Base-by-base conservation (phyloP, 2,888 invertebrate species). In the Aleiodes alternator region DNA sequence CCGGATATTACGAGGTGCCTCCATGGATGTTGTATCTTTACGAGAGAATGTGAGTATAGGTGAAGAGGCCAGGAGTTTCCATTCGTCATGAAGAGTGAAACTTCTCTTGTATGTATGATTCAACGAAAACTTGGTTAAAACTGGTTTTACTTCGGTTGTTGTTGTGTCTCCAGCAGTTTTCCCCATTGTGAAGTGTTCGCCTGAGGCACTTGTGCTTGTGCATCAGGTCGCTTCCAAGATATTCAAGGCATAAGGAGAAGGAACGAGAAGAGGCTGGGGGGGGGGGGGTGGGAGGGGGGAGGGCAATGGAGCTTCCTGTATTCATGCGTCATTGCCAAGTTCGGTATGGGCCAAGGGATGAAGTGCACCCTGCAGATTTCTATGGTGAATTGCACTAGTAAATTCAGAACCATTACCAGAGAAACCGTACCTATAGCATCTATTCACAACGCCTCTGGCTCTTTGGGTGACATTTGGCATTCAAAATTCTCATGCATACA, bases 281-380 rank as follows among this genome's bases (percentile, higher is more conserved):
- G 23, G 23, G 23, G 2, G 23, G 23, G 23, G 23, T 1, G 23
- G 2, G 23, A 2, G 23, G 23, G 23, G 2, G 56, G 23, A 5
- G 55, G 11, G 55, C 31, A 31, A 50, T 51, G 29, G 14, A 11
- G 69, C 55, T 51, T 76, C 70, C 38, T 34, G 68, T 69, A 76
- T 76, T 72, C 72, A 72, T 76, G 69, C 76, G 72, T 76, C 76
- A 76, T 76, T 76, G 76, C 72, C 76, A 76, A 76, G 72, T 76
- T 76, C 71, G 72, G 16, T 11, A 56, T 43, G 43, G 43, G 11
- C 8, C 8, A 43, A 11, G 43, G 43, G 31, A 29, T 59, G 51
- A 34, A 51, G 50, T 11, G n/a, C 23, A 31, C 51, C 31, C 50
- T 51, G 51, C 38, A 38, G 14, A 34, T 51, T 51, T 31, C 51